A percentile compares a stretch with the other conserved stretches of the same genome.
These are phyloP conservation scores for Phaetusa simplex DNA, from an alignment of 2,113 vertebrate genomes.

Conservation along the genomic window DNA sequence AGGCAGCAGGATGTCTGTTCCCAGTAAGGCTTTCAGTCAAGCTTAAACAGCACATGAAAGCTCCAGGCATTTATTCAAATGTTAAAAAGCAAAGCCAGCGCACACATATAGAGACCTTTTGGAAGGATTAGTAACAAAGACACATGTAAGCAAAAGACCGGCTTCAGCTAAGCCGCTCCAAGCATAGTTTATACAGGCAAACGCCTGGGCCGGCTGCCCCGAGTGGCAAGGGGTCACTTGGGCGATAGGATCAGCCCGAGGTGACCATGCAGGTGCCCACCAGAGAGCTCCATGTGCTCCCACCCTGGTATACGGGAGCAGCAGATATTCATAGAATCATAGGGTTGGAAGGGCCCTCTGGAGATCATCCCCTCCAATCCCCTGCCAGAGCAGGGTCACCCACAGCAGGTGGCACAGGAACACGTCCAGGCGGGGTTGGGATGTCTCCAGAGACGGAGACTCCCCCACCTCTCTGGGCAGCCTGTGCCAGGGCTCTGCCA, in stretches of 20 bases:
- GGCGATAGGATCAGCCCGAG: not conserved
- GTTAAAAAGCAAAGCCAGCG: not conserved
- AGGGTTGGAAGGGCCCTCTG: too few relatives aligned
- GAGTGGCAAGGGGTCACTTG: not conserved
- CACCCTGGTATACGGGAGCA: fast-evolving
- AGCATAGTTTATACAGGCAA: not conserved
- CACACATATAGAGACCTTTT: not conserved
- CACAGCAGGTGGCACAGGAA: too few relatives aligned
- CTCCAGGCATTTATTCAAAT: slow-evolving; percentile 54
- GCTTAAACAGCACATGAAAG: slow-evolving; percentile 10
- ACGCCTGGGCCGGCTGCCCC: not conserved
- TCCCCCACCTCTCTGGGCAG: too few relatives aligned
- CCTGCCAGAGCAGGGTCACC: too few relatives aligned
- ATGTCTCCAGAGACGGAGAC: too few relatives aligned
- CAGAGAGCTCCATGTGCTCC: not conserved
- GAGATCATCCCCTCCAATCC: too few relatives aligned
- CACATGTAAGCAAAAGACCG: not conserved
- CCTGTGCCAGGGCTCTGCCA: too few relatives aligned
- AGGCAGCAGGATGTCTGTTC: slow-evolving; percentile 57
- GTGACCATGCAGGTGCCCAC: not conserved
- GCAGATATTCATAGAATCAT: too few relatives aligned
- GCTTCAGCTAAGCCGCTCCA: not conserved
- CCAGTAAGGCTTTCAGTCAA: not conserved
- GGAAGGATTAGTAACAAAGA: slow-evolving; percentile 6
- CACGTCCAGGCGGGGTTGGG: too few relatives aligned